phyloP scores from a whole-genome alignment of 2,797 vertebrate species.

The Ciconia nigra region DNA sequence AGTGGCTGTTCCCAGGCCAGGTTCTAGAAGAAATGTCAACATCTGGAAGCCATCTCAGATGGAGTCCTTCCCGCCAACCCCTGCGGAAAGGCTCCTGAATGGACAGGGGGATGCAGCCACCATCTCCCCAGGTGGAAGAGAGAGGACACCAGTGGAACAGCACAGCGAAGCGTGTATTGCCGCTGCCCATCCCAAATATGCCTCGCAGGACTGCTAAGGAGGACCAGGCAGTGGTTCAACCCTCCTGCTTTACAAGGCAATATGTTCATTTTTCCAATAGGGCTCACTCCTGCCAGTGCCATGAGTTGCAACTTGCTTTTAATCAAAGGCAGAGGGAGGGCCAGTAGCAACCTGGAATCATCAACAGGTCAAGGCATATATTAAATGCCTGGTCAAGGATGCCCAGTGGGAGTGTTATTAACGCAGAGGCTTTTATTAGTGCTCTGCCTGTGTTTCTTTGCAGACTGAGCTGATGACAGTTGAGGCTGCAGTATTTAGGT shows the following conservation, averaged over 20 bases:
- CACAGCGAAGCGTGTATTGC: fast-evolving
- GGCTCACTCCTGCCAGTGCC: neutral
- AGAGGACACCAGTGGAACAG: neutral
- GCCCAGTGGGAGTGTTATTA: neutral
- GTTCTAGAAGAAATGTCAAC: neutral
- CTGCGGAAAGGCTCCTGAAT: neutral
- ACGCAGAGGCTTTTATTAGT: neutral
- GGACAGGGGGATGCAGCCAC: neutral
- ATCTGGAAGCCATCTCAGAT: neutral
- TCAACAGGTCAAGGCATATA: neutral
- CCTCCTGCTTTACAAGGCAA: neutral
- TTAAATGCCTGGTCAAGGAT: neutral
- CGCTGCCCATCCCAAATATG: neutral
- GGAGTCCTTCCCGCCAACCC: neutral
- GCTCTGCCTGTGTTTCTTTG: neutral
- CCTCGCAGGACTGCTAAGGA: neutral
- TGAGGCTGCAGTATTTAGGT: neutral
- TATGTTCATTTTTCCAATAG: neutral
- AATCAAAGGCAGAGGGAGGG: neutral
- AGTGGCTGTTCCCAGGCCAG: neutral
- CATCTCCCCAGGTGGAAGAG: neutral
- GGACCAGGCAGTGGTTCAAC: neutral
- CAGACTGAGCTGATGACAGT: neutral
- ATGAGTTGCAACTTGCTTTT: neutral
- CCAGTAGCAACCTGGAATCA: neutral